Percentiles rank a stretch among this genome's conserved stretches.
Conservation (phyloP, 2,888 invertebrate genomes). For the Zelleria hepariella region DNA sequence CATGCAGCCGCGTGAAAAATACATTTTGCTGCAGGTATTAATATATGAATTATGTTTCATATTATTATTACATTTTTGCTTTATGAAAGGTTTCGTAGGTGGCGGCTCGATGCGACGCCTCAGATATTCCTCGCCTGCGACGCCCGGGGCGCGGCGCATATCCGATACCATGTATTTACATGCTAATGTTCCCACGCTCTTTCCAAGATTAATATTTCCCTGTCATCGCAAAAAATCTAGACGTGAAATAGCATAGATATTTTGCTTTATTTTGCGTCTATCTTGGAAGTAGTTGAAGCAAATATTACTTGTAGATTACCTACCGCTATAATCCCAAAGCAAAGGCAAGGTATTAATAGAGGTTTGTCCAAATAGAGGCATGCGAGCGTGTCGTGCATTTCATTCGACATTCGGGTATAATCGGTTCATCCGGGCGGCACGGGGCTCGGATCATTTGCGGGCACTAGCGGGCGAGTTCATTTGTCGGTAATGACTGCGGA, state of each 20-base stretch:
- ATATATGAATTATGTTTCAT: too few species aligned
- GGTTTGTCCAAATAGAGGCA: conserved; percentile 13
- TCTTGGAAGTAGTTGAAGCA: background rate
- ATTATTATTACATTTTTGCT: too few species aligned
- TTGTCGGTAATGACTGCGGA: conserved; percentile 33
- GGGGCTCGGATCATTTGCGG: conserved; percentile 31
- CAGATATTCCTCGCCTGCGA: background rate
- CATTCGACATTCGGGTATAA: conserved; percentile 19
- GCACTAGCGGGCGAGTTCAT: conserved; percentile 35
- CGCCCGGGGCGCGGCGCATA: background rate
- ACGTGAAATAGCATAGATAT: background rate
- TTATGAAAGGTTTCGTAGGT: background rate
- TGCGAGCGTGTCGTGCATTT: conserved; percentile 22
- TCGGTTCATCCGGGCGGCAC: conserved; percentile 14
- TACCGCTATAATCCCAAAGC: background rate
- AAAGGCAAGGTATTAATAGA: background rate
- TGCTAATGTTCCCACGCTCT: background rate
- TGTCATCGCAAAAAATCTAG: background rate
- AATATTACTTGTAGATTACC: background rate
- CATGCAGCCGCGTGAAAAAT: too few species aligned
- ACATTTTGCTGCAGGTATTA: too few species aligned
- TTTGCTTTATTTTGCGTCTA: background rate
- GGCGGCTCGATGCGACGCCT: background rate
- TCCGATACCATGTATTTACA: background rate
- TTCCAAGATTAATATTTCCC: background rate